Evolutionary conservation across 2,113 vertebrate species (phyloP).

Genomic region (Alaudala cheleensis): DNA sequence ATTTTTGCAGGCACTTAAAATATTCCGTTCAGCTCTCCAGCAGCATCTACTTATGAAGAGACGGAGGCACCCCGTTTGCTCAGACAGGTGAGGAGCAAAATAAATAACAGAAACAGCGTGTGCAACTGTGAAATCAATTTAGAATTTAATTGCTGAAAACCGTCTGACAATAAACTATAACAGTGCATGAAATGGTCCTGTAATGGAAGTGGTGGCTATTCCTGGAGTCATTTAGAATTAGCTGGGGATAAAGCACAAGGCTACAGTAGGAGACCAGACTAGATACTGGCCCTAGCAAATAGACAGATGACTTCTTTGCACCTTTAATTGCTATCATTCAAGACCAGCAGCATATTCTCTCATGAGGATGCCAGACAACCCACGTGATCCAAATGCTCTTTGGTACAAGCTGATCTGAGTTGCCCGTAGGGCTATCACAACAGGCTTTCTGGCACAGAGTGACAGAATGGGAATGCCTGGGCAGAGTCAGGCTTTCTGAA

Average conservation of each 20-base stretch:
- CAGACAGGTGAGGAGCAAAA: conserved; percentile 53
- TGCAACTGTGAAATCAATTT: conserved; percentile 67
- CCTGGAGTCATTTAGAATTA: conserved; percentile 58
- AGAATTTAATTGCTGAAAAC: conserved; percentile 65
- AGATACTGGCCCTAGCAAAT: conserved; percentile 40
- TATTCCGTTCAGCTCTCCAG: neutral
- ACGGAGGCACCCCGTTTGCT: neutral
- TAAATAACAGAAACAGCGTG: conserved; percentile 33
- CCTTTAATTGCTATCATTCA: conserved; percentile 66
- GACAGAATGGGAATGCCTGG: conserved; percentile 20
- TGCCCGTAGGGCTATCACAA: conserved; percentile 53
- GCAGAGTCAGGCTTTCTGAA: conserved; percentile 28
- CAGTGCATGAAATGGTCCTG: conserved; percentile 48
- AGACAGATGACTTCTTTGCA: conserved; percentile 64
- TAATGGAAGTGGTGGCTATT: conserved; percentile 55
- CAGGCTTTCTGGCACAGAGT: conserved; percentile 52
- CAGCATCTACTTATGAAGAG: neutral
- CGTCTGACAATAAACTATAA: conserved; percentile 57
- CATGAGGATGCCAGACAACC: conserved; percentile 55
- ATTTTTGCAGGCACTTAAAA: conserved; percentile 43
- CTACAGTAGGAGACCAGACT: conserved; percentile 34
- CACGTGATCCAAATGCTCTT: conserved; percentile 38
- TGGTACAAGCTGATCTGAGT: conserved; percentile 45
- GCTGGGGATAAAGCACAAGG: conserved; percentile 50
- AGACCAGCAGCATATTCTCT: conserved; percentile 57